phyloP scores from a whole-genome alignment of 1,140 invertebrate genomes.

The Anagrus nilaparvatae region DNA sequence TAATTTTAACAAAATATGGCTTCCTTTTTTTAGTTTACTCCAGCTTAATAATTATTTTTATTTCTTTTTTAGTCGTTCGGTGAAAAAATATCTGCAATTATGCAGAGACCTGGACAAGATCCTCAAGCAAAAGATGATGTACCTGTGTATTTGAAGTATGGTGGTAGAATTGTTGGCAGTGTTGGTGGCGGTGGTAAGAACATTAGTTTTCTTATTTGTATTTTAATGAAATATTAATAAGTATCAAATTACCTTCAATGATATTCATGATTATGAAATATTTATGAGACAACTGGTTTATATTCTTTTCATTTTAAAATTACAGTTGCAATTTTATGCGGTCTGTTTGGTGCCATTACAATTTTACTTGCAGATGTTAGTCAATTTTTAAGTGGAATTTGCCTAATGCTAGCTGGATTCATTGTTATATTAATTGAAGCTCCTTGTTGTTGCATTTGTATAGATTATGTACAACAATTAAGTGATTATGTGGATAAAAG shows the following conservation, averaged over 20 bases:
- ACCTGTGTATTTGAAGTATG: slow-evolving; percentile 83
- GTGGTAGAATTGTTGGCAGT: slow-evolving; percentile 70
- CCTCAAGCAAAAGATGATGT: slow-evolving; percentile 65
- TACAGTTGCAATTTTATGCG: slow-evolving; percentile 81
- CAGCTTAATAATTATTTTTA: slow-evolving; percentile 1
- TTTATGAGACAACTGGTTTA: no score
- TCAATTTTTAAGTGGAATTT: slow-evolving; percentile 73
- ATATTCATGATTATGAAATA: no score
- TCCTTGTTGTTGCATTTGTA: slow-evolving; percentile 88
- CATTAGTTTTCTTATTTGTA: slow-evolving; percentile 7
- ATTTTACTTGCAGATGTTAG: slow-evolving; percentile 54
- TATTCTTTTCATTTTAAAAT: slow-evolving; percentile 12
- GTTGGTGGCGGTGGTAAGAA: slow-evolving; percentile 73
- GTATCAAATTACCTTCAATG: no score
- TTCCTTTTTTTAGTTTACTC: no score
- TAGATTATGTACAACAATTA: slow-evolving; percentile 81
- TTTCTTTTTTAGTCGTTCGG: slow-evolving; percentile 54
- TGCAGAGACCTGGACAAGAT: slow-evolving; percentile 67
- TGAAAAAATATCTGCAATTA: slow-evolving; percentile 64
- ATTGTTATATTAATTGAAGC: slow-evolving; percentile 79
- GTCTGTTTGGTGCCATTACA: slow-evolving; percentile 64
- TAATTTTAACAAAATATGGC: no score
- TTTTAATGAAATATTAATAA: no score
- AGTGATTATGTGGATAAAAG: slow-evolving; percentile 70
- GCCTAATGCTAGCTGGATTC: slow-evolving; percentile 84